A percentile compares a stretch with the other conserved stretches of the same genome.
Conservation (phyloP, 2,888 invertebrate genomes). For the Dysmachus trigonus region DNA sequence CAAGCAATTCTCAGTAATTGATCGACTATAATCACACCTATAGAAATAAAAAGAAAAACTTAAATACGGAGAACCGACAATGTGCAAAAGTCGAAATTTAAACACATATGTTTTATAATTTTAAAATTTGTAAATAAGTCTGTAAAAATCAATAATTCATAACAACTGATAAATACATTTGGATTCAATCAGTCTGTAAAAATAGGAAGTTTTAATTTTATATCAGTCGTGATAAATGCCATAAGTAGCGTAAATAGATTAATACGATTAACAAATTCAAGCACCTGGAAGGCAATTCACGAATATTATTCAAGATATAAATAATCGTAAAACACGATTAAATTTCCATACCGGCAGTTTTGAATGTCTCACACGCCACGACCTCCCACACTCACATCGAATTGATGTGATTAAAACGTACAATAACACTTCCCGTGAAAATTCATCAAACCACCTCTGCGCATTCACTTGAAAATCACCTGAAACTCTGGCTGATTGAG, state of each 20-base stretch:
- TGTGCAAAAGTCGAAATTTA: no score
- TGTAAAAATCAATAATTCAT: not conserved
- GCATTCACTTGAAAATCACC: not conserved
- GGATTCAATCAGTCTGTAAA: not conserved
- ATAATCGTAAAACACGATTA: not conserved
- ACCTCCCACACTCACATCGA: not conserved
- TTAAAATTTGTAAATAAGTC: no score
- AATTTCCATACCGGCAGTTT: not conserved
- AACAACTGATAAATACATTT: not conserved
- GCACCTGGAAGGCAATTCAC: not conserved
- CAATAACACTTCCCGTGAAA: not conserved
- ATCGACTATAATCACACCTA: not conserved
- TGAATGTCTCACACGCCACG: not conserved
- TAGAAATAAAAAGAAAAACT: not conserved
- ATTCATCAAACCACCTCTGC: not conserved
- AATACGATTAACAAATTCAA: not conserved
- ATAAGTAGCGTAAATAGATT: not conserved
- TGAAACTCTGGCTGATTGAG: not conserved
- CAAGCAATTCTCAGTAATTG: not conserved
- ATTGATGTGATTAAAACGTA: not conserved
- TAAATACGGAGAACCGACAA: no score
- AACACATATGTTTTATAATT: no score
- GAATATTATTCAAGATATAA: not conserved
- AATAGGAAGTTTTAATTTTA: not conserved
- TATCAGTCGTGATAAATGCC: not conserved